Conservation (phyloP, 2,113 vertebrate genomes). For the Corvus cornix region DNA sequence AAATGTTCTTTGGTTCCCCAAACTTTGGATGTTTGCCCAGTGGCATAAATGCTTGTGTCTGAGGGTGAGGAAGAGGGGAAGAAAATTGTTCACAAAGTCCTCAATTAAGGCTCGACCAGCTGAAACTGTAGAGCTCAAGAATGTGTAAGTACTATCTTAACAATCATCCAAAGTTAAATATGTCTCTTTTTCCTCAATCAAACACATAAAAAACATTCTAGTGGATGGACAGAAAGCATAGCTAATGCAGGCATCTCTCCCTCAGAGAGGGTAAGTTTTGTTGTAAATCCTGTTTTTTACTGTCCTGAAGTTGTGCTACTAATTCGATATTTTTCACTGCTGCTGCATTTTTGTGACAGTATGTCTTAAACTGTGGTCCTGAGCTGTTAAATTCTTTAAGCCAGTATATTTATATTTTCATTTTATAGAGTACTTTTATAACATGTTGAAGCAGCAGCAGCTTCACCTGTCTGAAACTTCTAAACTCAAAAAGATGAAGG, state of each 20-base stretch:
- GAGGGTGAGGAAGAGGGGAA: background rate
- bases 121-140: background rate
- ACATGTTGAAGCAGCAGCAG: background rate
- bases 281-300: background rate
- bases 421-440: constrained; percentile 31
- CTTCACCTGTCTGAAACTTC: background rate
- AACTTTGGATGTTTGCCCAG: background rate
- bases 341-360: background rate
- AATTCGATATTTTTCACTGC: background rate
- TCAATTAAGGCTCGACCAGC: background rate
- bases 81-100: background rate
- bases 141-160: background rate
- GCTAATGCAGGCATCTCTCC: background rate
- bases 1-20: background rate
- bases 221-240: background rate
- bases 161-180: background rate
- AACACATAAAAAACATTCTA: background rate
- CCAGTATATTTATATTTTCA: background rate
- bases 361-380: background rate
- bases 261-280: background rate
- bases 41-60: background rate
- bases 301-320: background rate
- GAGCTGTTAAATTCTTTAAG: background rate
- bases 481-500: background rate
- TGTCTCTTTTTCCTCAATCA: background rate